A percentile compares a stretch with the other conserved stretches of the same genome.
These are phyloP conservation scores for Naja naja DNA, from an alignment of 2,113 vertebrate species.

Conservation along the genomic window DNA sequence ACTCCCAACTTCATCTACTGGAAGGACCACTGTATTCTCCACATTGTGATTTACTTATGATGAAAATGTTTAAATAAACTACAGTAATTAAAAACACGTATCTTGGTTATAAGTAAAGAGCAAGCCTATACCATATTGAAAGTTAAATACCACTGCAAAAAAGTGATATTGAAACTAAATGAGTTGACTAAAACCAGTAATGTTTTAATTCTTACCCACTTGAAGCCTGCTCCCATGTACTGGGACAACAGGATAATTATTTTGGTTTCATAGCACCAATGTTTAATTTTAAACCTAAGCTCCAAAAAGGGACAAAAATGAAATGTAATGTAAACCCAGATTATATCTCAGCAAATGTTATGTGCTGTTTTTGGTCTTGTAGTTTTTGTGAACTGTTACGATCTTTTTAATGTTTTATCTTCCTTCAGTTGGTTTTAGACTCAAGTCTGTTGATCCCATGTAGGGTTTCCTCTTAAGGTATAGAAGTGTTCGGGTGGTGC, in stretches of 20 bases:
- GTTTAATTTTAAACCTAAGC: not conserved
- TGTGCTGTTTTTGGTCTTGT: not conserved
- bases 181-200: not conserved
- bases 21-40: not conserved
- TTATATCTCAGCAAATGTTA: not conserved
- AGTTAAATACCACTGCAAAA: not conserved
- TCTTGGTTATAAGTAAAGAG: not conserved
- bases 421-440: not conserved
- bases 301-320: not conserved
- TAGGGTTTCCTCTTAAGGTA: not conserved
- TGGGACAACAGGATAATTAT: not conserved
- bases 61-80: not conserved
- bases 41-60: not conserved
- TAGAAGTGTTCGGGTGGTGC: not conserved
- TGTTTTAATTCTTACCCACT: not conserved
- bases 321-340: not conserved
- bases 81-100: not conserved
- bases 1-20: not conserved
- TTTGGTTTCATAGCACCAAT: not conserved
- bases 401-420: not conserved
- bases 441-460: not conserved
- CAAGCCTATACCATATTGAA: not conserved
- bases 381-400: not conserved
- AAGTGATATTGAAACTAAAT: not conserved
- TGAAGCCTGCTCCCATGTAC: not conserved